Evolutionary conservation across 1,140 invertebrate genomes (phyloP), one percentile per base, ranked within the genome.

Genomic region (Gonioctena quinquepunctata): DNA sequence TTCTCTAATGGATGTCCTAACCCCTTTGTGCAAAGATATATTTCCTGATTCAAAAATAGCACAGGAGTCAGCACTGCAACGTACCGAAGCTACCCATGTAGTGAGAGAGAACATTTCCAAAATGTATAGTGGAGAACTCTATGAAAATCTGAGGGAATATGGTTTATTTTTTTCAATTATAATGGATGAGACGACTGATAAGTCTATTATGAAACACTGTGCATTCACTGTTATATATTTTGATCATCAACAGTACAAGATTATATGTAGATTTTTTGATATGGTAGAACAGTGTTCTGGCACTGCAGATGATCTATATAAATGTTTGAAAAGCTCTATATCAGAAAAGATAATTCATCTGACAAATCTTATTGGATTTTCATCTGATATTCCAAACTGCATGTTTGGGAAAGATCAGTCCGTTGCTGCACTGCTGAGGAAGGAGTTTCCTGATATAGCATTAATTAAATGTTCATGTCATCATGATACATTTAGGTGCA

Each of bases 291-390:
- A 57, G 25, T 22, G 26, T 66, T 66, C 65, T 28, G 56, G 72
- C 18, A 64, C 56, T 61, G 74, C 76, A 50, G 69, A 68, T n/a
- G 54, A 57, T 18, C 56, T 80, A 25, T 72, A 49, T 64, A 56
- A 68, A 18, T 19, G 27, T 23, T 69, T 79, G 28, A 68, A 70
- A 71, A 57, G 65, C 26, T 50, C 26, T 28, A 49, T 81, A 48
- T 13, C 42, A 26, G 23, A 21, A 11, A 70, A 73, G 48, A 70
- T 70, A 27, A 78, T 80, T 66, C 77, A 74, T n/a, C 33, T 77
- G 13, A 18, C 52, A 54, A 82, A 83, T 42, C 66, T 80, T 23
- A 65, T 81, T 57, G 81, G 74, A n/a, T 69, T 63, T 56, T 22
- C 59, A 11, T n/a, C 21, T 7, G 67, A 69, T 23, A 63, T 60